Base-by-base conservation (phyloP, 37 sponge, comb jelly and placozoan species). In the Theonella swinhoei region DNA sequence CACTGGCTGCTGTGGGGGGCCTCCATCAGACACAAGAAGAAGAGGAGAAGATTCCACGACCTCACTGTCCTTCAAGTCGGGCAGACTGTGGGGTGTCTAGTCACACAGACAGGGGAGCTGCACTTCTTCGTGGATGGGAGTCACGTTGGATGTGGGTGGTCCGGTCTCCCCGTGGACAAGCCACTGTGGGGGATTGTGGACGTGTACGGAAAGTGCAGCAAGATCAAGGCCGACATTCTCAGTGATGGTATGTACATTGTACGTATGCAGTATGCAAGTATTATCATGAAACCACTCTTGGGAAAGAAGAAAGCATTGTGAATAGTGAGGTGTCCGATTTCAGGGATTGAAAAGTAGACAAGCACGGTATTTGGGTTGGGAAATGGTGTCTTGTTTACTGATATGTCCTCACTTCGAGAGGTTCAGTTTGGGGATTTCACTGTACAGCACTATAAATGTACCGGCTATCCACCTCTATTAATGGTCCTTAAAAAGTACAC, bases 171-270 rank as follows among this genome's bases (percentile, higher is more conserved):
- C 64, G 80, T 79, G 22, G 93, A 92, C 59, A 79, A 75, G 66
- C 88, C 90, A 1, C 37, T 95, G 47, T 95, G 90, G 90, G 90
- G 93, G 19, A 83, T 95, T 73, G 96, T 90, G 30, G 96, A 95
- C 67, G 81, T 95, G 26, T 95, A 95, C 54, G 96, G 96, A 47
- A 47, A 47, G 54, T 47, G 54, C 54, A 47, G 54, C 54, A 47
- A 47, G 54, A 47, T 47, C 54, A 47, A 14, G 54, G 54, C 54
- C 7, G 11, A 47, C 7, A 14, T 47, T 7, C 54, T 47, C 11
- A 47, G 54, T 14, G 54, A 47, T 14, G 54, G 54, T 47, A 47
- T 14, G 54, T 47, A 47, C 54, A 14, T n/a, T n/a, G n/a, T n/a
- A n/a, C n/a, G n/a, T n/a, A n/a, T n/a, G n/a, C n/a, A n/a, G n/a